Evolutionary conservation across 2,797 vertebrate species (phyloP).

Genomic region (Buceros bicornis): DNA sequence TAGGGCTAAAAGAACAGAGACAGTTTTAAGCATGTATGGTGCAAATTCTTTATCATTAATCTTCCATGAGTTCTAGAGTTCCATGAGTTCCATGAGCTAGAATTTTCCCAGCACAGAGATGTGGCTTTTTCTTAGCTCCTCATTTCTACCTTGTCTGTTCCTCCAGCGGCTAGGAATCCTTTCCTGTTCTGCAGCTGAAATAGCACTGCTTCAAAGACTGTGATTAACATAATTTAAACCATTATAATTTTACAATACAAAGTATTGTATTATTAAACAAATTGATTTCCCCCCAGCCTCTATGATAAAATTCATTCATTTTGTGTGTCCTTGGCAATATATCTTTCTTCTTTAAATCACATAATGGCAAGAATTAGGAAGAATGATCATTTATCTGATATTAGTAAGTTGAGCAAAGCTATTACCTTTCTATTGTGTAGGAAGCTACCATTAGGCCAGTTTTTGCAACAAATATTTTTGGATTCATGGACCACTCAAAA

Average conservation of each 20-base stretch:
- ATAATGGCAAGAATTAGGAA: slow-evolving; percentile 30
- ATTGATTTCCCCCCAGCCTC: slow-evolving; percentile 29
- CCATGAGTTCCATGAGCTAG: not conserved
- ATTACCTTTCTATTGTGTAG: slow-evolving; percentile 16
- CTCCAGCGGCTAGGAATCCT: not conserved
- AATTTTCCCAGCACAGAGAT: not conserved
- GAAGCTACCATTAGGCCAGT: slow-evolving; percentile 9
- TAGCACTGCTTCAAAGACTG: slow-evolving; percentile 24
- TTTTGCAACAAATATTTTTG: slow-evolving; percentile 30
- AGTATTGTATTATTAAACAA: slow-evolving; percentile 41
- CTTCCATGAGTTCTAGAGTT: not conserved
- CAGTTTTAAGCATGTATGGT: not conserved
- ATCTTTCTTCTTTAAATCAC: slow-evolving; percentile 46
- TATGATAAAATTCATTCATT: slow-evolving; percentile 15
- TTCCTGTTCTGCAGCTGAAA: slow-evolving; percentile 19
- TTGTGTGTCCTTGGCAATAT: slow-evolving; percentile 28
- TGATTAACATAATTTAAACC: slow-evolving; percentile 28
- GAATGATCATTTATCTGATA: slow-evolving; percentile 51
- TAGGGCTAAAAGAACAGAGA: not conserved
- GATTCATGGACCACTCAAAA: slow-evolving; percentile 16
- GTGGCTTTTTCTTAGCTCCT: not conserved
- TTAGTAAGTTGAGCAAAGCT: slow-evolving; percentile 31
- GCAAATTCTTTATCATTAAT: not conserved
- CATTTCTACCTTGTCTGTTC: not conserved
- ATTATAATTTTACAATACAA: slow-evolving; percentile 47